Evolutionary conservation across 2,888 invertebrate species (phyloP), one percentile per base, ranked within the genome.

Genomic region (Tachystola acroxantha): DNA sequence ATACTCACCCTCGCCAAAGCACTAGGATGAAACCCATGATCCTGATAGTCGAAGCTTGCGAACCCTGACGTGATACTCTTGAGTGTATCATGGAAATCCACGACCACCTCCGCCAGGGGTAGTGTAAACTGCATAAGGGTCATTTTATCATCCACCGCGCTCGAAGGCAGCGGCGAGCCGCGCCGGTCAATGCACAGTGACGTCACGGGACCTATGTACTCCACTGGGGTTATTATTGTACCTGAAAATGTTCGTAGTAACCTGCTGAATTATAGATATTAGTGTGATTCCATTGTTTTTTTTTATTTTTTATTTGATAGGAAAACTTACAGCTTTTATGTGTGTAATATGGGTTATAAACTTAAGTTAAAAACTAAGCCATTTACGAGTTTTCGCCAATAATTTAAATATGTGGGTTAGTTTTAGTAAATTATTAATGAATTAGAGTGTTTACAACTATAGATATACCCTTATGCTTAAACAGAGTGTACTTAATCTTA

Each of bases 21-120:
- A 43, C 97, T 92, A 44, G 69, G 65, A 62, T 94, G 90, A 73
- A 94, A 99, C 1, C 96, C 98, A 57, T 91, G 77, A 64, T 96
- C 94, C 73, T 97, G 96, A 64, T 97, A 97, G 74, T 96, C 96
- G 66, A 97, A 97, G 67, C 96, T 96, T 1, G 97, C 99, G 81
- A 96, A 99, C 19, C 99, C 99, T 0, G 97, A 97, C 2, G 95
- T 94, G 10, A 96, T 57, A 9, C 94, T 93, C 76, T 99, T 99
- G 1, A 98, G 81, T 2, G 90, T 89, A 66, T 99, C 98, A 64
- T 97, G 97, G 72, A 99, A 99, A 74, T 99, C 98, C 6, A 97
- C 80, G 9, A 99, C 93, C 14, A 99, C 94, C 88, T 99, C 99
- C 53, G 94, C 95, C 4, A 99, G 81, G 0, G 99, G 99, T 34